Base-by-base conservation (phyloP, 2,797 vertebrate species). In the Tragopan temminckii region DNA sequence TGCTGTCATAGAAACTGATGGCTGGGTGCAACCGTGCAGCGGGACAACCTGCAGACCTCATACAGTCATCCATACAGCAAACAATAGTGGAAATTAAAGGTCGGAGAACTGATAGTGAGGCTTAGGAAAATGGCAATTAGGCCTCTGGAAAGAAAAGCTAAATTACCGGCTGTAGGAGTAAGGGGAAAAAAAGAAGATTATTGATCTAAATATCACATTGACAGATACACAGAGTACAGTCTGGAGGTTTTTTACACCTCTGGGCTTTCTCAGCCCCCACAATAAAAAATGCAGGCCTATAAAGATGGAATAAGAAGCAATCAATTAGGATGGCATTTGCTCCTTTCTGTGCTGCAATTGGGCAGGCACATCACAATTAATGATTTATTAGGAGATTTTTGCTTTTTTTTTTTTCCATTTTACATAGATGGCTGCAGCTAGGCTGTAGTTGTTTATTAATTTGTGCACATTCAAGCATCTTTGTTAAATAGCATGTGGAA, bases 101-200 rank as follows among this genome's bases (percentile, higher is more conserved):
- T 96, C 92, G 92, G 67, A 81, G 93, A 92, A 95, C 93, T 95
- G 94, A 95, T 95, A 95, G 74, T 45, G 89, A 90, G 87, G 87
- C 92, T 94, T 96, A 95, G 90, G 94, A 93, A 94, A 97, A 95
- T 92, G 95, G 88, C 85, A 97, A 95, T 97, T 95, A 95, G 92
- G 52, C 85, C 94, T 91, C 91, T 81, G 86, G 92, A 87, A 93
- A 84, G 85, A 88, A 93, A 96, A 95, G 85, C 82, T 93, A 93
- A 95, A 95, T 95, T 91, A 90, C 85, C 8, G 1, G 91, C 74
- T 86, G 90, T 86, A 84, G 63, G 74, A 72, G 58, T 29, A 9
- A 57, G 1, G n/a, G 18, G n/a, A 0, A 1, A 1, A 27, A 20
- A 64, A 53, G 58, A 57, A 33, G 11, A 15, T 95, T 95, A 95